Conservation (phyloP, 1,140 invertebrate genomes). For the Pseudomyrmex cubaensis region DNA sequence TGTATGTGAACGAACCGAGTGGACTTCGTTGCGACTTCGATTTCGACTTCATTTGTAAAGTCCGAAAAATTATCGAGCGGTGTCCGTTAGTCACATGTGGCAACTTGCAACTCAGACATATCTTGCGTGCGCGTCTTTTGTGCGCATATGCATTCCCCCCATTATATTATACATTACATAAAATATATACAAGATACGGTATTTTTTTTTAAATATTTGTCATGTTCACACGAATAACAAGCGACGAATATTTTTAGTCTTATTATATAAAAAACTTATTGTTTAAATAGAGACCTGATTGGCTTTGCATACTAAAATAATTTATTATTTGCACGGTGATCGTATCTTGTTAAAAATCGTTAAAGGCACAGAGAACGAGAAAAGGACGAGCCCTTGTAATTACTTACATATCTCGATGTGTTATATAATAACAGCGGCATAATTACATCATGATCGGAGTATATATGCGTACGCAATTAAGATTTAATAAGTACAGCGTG, state of each 20-base stretch:
- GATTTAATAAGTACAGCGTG: slow-evolving; percentile 30
- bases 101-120: neutral
- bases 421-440: slow-evolving; percentile 20
- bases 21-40: neutral
- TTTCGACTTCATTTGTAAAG: slow-evolving; percentile 5
- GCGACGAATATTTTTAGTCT: neutral
- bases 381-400: neutral
- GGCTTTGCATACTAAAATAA: slow-evolving; percentile 32
- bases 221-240: neutral
- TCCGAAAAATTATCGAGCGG: slow-evolving; percentile 3
- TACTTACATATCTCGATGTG: no score
- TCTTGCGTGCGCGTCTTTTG: neutral
- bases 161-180: neutral
- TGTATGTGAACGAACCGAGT: neutral
- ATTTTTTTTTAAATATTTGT: slow-evolving; percentile 3
- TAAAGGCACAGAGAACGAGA: neutral
- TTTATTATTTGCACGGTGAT: slow-evolving; percentile 22
- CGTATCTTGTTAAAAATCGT: slow-evolving; percentile 5
- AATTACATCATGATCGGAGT: slow-evolving; percentile 3
- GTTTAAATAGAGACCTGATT: slow-evolving; percentile 7
- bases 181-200: neutral
- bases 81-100: neutral
- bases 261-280: slow-evolving; percentile 14
- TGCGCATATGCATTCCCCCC: neutral
- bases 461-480: slow-evolving; percentile 35